Conservation (phyloP, 2,113 vertebrate species). For the Alaudala cheleensis region DNA sequence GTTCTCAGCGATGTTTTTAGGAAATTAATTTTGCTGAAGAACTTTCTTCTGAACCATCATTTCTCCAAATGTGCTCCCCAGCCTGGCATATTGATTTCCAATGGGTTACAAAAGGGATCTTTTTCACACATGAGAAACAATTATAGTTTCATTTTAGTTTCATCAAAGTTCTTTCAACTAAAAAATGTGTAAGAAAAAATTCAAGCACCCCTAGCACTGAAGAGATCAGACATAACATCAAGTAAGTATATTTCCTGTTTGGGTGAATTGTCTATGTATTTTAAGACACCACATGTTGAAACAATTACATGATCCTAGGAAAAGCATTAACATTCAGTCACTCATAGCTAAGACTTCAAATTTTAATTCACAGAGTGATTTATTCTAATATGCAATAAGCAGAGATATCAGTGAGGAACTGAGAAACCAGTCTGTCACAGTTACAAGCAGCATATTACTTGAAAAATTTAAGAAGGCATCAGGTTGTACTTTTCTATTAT, state of each 20-base stretch:
- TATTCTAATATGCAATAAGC: neutral
- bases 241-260: neutral
- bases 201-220: neutral
- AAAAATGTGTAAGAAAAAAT: neutral
- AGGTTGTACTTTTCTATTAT: neutral
- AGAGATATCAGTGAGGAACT: neutral
- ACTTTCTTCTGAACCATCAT: neutral
- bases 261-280: neutral
- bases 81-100: neutral
- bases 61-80: neutral
- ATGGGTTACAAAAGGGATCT: neutral
- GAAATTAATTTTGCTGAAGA: constrained; percentile 18
- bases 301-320: neutral
- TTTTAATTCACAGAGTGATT: neutral
- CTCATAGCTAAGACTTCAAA: neutral
- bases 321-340: neutral
- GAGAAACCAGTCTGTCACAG: neutral
- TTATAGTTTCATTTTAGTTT: neutral
- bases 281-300: neutral
- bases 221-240: neutral
- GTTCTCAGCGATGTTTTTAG: neutral
- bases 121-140: neutral
- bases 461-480: neutral
- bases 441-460: neutral
- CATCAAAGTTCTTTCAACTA: neutral